Evolutionary conservation across 2,888 invertebrate species (phyloP), one percentile per base, ranked within the genome.

Genomic region (Napeogenes sylphis): DNA sequence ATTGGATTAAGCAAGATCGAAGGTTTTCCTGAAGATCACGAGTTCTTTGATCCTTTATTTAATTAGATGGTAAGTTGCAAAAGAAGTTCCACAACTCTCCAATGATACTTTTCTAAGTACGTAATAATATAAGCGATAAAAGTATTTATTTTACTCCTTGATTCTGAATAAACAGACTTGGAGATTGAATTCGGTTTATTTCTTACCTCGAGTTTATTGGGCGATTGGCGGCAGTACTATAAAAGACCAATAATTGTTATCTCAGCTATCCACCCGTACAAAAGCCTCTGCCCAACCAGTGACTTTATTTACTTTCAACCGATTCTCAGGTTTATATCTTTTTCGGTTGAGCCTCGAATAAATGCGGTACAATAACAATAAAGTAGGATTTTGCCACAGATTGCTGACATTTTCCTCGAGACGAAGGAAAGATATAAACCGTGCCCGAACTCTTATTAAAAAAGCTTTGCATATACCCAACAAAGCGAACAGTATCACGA

Each of bases 351-450:
- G 82, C 80, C 79, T 75, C 80, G 78, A 81, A 86, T 85, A 85
- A 85, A 85, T 82, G 85, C 81, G 82, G 82, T 76, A 84, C 85
- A 84, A 84, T 87, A 87, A 87, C 85, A 86, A 83, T 87, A 87
- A 87, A 88, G 82, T 79, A 82, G 87, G 84, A 85, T 87, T 87
- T 85, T 72, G 78, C 77, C 80, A 76, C 80, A 84, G 83, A 86
- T 86, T 83, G 85, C 87, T 84, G 87, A 87, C 86, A 86, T 87
- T 86, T 71, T 85, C 84, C 82, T 75, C 75, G 80, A 82, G 82
- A 82, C 81, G 80, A 75, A 81, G 81, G 80, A 78, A 78, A 78
- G 78, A 73, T 75, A 81, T 83, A 85, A 83, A 82, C 78, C 72
- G 76, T 68, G 74, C 78, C 77, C 75, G 78, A 80, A 81, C 76